Percentiles rank a stretch among this genome's conserved stretches.
Conservation (phyloP, 1,140 invertebrate genomes). For the Semibalanus balanoides region DNA sequence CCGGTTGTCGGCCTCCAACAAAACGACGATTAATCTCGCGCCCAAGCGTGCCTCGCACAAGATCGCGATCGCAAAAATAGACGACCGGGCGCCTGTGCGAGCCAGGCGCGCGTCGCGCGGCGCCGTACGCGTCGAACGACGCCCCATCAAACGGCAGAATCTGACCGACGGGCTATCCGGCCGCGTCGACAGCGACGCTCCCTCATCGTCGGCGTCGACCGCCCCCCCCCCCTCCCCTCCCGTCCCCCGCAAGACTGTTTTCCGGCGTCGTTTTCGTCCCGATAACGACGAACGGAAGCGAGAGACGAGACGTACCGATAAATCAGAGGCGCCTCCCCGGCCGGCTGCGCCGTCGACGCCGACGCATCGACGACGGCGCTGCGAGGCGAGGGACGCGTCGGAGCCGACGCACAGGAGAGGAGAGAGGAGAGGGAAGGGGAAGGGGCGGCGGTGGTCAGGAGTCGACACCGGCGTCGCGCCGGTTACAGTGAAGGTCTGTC, state of each 20-base stretch:
- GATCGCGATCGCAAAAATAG: background rate
- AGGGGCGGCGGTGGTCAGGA: too few species aligned
- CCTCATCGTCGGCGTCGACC: background rate
- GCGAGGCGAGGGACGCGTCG: too few species aligned
- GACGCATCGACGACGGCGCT: too few species aligned
- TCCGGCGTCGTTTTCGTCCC: background rate
- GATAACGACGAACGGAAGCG: background rate
- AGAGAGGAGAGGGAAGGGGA: too few species aligned
- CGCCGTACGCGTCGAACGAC: too few species aligned
- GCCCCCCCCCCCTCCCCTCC: too few species aligned
- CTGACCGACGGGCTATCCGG: background rate
- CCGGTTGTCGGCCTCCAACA: background rate
- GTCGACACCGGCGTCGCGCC: too few species aligned
- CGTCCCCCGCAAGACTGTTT: background rate
- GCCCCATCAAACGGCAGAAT: background rate
- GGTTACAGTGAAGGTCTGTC: too few species aligned
- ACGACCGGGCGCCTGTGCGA: too few species aligned
- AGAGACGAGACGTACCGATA: background rate
- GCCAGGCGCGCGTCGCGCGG: too few species aligned
- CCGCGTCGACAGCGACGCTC: background rate
- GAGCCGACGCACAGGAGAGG: too few species aligned
- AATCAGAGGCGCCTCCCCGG: background rate
- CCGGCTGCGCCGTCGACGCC: too few species aligned
- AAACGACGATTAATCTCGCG: background rate
- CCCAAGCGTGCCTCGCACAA: background rate